Evolutionary conservation across 2,113 vertebrate species (phyloP).

Genomic region (Coracopsis vasa): DNA sequence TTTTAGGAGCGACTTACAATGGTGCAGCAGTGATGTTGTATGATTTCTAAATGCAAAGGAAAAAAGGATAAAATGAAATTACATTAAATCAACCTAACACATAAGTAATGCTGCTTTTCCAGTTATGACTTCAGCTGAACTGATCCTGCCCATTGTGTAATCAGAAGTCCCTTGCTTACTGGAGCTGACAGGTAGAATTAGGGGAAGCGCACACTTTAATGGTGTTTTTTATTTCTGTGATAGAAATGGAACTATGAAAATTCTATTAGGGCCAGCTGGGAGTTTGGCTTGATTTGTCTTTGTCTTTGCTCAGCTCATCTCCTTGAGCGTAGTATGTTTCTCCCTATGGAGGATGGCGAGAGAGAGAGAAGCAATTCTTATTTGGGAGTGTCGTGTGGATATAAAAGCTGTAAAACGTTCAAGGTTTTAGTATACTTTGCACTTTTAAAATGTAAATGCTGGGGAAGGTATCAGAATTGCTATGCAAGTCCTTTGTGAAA

Average conservation of each 20-base stretch:
- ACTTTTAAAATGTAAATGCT: slow-evolving; percentile 60
- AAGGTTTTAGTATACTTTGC: slow-evolving; percentile 44
- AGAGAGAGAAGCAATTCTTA: not conserved
- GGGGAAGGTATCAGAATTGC: slow-evolving; percentile 37
- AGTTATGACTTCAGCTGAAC: not conserved
- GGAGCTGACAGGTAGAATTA: slow-evolving; percentile 34
- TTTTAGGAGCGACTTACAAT: not conserved
- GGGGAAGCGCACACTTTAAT: not conserved
- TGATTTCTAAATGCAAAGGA: not conserved
- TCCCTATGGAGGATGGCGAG: not conserved
- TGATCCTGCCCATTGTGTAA: not conserved
- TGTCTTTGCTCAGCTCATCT: slow-evolving; percentile 36
- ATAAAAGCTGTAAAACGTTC: slow-evolving; percentile 11
- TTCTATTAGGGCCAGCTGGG: slow-evolving; percentile 42
- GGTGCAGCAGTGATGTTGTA: not conserved
- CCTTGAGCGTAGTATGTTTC: not conserved
- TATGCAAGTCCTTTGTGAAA: slow-evolving; percentile 49
- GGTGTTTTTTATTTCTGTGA: not conserved
- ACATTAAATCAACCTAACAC: not conserved
- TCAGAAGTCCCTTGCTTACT: not conserved
- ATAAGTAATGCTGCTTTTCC: not conserved
- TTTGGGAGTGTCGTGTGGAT: not conserved
- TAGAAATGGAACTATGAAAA: slow-evolving; percentile 48
- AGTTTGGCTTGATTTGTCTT: slow-evolving; percentile 25
- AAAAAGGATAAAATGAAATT: not conserved